Percentiles rank a stretch among this genome's conserved stretches.
Conservation (phyloP, 2,888 invertebrate genomes). For the Adelognathus sp. region DNA sequence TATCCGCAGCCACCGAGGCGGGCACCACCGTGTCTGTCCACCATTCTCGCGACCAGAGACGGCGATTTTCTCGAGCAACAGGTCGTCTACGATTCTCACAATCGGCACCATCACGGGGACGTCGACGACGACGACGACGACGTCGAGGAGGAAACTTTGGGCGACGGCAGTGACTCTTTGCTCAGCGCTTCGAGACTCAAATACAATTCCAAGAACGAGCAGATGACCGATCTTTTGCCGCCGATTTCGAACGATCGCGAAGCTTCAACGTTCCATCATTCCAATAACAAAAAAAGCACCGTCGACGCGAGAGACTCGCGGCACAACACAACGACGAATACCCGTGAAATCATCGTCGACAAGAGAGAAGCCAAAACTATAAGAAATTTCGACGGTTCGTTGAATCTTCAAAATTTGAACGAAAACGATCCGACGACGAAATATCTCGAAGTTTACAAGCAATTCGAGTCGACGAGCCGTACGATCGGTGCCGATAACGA, state of each 20-base stretch:
- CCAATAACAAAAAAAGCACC: not conserved
- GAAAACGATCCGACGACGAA: constrained; percentile 24
- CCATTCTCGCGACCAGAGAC: constrained; percentile 74
- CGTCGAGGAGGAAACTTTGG: constrained; percentile 75
- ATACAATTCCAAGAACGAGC: constrained; percentile 66
- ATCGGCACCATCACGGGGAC: too few species aligned
- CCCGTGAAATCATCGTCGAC: not conserved
- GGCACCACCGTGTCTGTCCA: constrained; percentile 80
- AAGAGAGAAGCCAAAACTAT: constrained; percentile 53
- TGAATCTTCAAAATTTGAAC: constrained; percentile 19
- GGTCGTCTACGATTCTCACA: constrained; percentile 84
- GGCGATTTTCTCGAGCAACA: constrained; percentile 76
- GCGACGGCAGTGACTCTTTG: constrained; percentile 86
- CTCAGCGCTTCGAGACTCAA: constrained; percentile 84
- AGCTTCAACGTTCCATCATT: constrained; percentile 11
- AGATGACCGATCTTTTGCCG: constrained; percentile 52
- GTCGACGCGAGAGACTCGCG: not conserved
- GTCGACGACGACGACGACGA: constrained; percentile 83
- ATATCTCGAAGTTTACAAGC: constrained; percentile 56
- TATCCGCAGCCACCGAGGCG: constrained; percentile 92
- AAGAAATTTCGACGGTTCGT: constrained; percentile 57
- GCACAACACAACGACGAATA: not conserved
- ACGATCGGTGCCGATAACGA: constrained; percentile 51
- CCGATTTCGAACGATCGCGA: constrained; percentile 23
- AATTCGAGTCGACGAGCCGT: constrained; percentile 60